Percentiles rank a stretch among this genome's conserved stretches.
These are phyloP conservation scores for Lophura nycthemera DNA, from an alignment of 2,113 vertebrate species.

Conservation along the genomic window DNA sequence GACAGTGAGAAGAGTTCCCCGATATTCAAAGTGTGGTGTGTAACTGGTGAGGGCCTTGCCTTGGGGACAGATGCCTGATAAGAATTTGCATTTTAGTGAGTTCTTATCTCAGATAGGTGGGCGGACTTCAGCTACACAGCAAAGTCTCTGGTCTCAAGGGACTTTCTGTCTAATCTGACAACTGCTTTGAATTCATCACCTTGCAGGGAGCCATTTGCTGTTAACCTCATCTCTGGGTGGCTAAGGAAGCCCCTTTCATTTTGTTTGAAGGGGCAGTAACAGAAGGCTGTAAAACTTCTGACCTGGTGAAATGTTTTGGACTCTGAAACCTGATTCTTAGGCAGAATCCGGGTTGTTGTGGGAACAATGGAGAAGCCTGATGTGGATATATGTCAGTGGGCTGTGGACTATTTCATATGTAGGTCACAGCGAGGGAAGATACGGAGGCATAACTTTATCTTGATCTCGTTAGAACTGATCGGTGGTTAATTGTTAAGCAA, in stretches of 20 bases:
- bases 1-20: not conserved
- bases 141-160: not conserved
- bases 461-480: not conserved
- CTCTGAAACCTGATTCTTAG: not conserved
- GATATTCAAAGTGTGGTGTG: not conserved
- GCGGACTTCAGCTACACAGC: not conserved
- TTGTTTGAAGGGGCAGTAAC: not conserved
- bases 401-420: not conserved
- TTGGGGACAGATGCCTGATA: constrained; percentile 26
- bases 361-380: not conserved
- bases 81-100: constrained; percentile 26
- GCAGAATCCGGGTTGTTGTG: not conserved
- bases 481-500: not conserved
- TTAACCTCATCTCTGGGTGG: not conserved
- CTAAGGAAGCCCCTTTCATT: not conserved
- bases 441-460: not conserved
- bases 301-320: not conserved
- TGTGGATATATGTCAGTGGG: not conserved
- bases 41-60: not conserved
- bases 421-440: not conserved
- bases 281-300: constrained; percentile 7
- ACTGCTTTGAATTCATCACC: constrained; percentile 34
- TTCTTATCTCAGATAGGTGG: constrained; percentile 34
- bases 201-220: constrained; percentile 11
- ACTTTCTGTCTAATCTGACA: constrained; percentile 29